phyloP scores from a whole-genome alignment of 35 echinoderm and acorn worm genomes.

The Diadema setosum region DNA sequence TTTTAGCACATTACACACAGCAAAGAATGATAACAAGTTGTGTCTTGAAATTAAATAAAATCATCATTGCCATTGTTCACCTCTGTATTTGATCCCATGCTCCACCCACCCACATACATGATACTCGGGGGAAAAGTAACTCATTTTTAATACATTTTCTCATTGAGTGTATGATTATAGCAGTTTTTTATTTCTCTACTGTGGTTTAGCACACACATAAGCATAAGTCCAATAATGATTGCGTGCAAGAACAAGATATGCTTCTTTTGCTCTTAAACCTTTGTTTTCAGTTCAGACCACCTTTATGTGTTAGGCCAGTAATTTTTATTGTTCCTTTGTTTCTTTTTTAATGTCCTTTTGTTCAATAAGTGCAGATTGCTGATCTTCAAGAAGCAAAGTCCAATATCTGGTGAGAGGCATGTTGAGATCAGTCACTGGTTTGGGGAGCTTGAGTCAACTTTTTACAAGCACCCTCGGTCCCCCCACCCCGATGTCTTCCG shows the following conservation, averaged over 20 bases:
- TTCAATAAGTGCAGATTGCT: constrained; percentile 26
- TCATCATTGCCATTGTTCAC: too few relatives aligned
- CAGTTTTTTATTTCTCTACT: too few relatives aligned
- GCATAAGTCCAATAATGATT: neutral
- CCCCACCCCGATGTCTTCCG: constrained; percentile 38
- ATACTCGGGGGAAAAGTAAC: too few relatives aligned
- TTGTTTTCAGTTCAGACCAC: neutral
- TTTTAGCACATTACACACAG: too few relatives aligned
- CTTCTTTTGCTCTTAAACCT: neutral
- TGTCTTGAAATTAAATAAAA: too few relatives aligned
- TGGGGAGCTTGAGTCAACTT: constrained; percentile 42
- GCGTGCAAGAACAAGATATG: neutral
- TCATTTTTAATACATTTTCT: too few relatives aligned
- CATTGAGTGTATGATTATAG: too few relatives aligned
- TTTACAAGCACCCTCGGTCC: constrained; percentile 51
- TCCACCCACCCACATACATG: too few relatives aligned
- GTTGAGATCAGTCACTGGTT: constrained; percentile 50
- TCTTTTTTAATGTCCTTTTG: too few relatives aligned
- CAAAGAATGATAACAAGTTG: too few relatives aligned
- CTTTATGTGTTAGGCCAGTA: neutral
- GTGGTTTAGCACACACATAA: neutral
- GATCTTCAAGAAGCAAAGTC: constrained; percentile 31
- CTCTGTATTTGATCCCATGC: too few relatives aligned
- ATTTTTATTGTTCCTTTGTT: too few relatives aligned
- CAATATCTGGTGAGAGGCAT: constrained; percentile 9